A percentile compares a stretch with the other conserved stretches of the same genome.
Evolutionary conservation across 2,113 vertebrate genomes (phyloP).

Genomic region (Macaca nemestrina): DNA sequence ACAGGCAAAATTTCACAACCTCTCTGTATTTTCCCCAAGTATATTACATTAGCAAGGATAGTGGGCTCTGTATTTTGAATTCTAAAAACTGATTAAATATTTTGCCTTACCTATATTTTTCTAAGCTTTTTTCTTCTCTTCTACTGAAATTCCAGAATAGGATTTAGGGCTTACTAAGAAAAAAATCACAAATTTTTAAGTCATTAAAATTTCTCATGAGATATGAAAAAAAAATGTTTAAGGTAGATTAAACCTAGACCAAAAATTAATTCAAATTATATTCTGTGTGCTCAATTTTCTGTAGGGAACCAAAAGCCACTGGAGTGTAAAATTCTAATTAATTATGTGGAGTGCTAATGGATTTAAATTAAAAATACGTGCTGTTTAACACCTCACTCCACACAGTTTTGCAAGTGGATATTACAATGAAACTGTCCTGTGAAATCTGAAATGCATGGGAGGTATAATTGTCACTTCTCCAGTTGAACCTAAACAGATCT

Average conservation of each 20-base stretch:
- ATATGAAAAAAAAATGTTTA: conserved; percentile 81
- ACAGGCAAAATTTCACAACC: neutral
- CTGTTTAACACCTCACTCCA: conserved; percentile 79
- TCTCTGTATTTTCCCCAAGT: neutral
- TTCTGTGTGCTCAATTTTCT: conserved; percentile 85
- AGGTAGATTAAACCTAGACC: conserved; percentile 86
- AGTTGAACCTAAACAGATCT: conserved; percentile 12
- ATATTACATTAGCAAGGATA: neutral
- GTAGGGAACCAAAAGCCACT: conserved; percentile 82
- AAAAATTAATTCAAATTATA: conserved; percentile 88
- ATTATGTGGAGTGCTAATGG: conserved; percentile 86
- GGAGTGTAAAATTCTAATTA: conserved; percentile 88
- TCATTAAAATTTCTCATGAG: conserved; percentile 76
- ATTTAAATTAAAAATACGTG: conserved; percentile 87
- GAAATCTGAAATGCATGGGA: conserved; percentile 50
- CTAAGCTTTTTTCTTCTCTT: neutral
- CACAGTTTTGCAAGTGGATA: conserved; percentile 73
- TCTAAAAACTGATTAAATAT: conserved; percentile 16
- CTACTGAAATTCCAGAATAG: neutral
- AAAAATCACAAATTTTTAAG: conserved; percentile 69
- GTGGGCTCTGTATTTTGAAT: neutral
- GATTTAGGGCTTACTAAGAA: conserved; percentile 45
- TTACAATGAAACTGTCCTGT: conserved; percentile 69
- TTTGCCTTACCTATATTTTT: neutral
- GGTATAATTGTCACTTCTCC: conserved; percentile 19